Percentiles rank a stretch among this genome's conserved stretches.
phyloP scores from a whole-genome alignment of 2,888 invertebrate genomes.

The Ormyrus pomaceus region DNA sequence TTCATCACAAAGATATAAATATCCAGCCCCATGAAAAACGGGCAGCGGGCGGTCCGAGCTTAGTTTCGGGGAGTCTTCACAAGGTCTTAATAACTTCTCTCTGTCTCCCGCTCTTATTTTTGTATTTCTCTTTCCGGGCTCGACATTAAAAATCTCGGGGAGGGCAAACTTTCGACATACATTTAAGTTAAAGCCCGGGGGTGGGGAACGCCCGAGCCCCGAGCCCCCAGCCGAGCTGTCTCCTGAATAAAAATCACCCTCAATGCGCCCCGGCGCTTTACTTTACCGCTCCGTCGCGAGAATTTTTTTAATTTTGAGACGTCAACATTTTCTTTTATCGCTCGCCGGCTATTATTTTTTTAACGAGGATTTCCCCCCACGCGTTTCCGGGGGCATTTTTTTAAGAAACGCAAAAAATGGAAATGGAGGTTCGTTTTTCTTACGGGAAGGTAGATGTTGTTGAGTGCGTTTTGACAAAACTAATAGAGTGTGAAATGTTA shows the following conservation, averaged over 20 bases:
- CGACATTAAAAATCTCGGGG: slow-evolving; percentile 72
- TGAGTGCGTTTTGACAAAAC: too few relatives aligned
- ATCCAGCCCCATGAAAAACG: too few relatives aligned
- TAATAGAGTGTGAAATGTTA: too few relatives aligned
- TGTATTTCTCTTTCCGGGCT: slow-evolving; percentile 63
- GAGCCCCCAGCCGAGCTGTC: slow-evolving; percentile 67
- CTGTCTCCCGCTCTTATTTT: slow-evolving; percentile 66
- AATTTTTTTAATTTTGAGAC: slow-evolving; percentile 15
- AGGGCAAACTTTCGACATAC: slow-evolving; percentile 72
- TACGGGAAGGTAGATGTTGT: too few relatives aligned
- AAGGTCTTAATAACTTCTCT: slow-evolving; percentile 68
- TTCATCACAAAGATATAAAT: too few relatives aligned
- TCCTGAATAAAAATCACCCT: slow-evolving; percentile 75
- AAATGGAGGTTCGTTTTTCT: too few relatives aligned
- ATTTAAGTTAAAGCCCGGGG: slow-evolving; percentile 71
- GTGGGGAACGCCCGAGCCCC: slow-evolving; percentile 57
- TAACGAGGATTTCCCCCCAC: too few relatives aligned
- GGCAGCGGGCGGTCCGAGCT: not conserved
- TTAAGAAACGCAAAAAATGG: too few relatives aligned
- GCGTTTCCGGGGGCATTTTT: too few relatives aligned
- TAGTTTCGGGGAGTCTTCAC: slow-evolving; percentile 15
- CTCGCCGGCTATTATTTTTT: not conserved
- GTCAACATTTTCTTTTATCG: not conserved
- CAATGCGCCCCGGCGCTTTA: slow-evolving; percentile 53
- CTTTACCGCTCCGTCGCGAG: slow-evolving; percentile 17